Percentiles rank a stretch among this genome's conserved stretches.
phyloP scores from a whole-genome alignment of 2,797 vertebrate genomes.

The Columba guinea region DNA sequence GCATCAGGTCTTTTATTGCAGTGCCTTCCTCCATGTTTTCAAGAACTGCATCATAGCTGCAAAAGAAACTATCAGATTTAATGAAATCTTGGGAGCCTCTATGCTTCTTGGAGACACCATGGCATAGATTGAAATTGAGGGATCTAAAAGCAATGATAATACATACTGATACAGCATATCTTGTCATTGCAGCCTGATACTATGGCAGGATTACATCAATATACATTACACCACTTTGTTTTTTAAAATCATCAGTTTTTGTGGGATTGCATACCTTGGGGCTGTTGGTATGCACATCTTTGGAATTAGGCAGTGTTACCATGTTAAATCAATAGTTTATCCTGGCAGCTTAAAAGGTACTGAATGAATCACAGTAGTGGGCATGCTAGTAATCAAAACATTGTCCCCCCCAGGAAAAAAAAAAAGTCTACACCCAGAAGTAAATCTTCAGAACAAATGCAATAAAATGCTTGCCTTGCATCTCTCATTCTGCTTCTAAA shows the following conservation, averaged over 20 bases:
- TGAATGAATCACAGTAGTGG: slow-evolving; percentile 2
- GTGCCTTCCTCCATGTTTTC: not conserved
- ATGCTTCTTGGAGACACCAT: not conserved
- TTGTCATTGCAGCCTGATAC: not conserved
- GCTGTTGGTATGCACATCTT: not conserved
- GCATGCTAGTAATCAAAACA: not conserved
- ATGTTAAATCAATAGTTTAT: slow-evolving; percentile 23
- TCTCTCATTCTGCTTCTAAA: not conserved
- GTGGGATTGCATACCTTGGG: not conserved
- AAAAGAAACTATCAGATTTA: not conserved
- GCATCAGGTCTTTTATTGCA: not conserved
- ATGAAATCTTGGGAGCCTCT: not conserved
- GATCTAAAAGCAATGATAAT: not conserved
- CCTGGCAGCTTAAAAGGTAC: slow-evolving; percentile 6
- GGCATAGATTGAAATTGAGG: not conserved
- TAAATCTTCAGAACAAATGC: slow-evolving; percentile 6
- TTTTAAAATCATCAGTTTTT: slow-evolving; percentile 31
- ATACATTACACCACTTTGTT: not conserved
- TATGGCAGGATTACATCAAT: not conserved
- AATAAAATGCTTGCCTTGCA: not conserved
- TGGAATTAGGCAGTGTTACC: slow-evolving; percentile 16
- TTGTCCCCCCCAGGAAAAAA: not conserved
- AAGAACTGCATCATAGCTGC: not conserved
- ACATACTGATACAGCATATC: not conserved
- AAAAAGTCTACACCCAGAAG: not conserved